Base-by-base conservation (phyloP, 2,797 vertebrate species). In the Ataeniobius toweri region DNA sequence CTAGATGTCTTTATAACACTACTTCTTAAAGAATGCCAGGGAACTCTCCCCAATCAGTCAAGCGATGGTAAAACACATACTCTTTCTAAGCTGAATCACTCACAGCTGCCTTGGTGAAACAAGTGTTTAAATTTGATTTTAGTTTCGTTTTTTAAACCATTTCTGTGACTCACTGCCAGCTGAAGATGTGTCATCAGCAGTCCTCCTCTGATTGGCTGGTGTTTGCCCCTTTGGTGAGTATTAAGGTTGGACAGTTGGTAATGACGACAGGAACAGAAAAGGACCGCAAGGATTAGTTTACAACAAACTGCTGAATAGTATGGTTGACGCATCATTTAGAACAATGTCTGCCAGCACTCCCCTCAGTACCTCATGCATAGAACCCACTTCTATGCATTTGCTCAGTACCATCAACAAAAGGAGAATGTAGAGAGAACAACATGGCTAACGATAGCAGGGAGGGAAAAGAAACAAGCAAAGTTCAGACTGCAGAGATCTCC, bases 401-500 rank as follows among this genome's bases (percentile, higher is more conserved):
- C 31, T 24, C 63, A 14, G 24, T 68, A 41, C 39, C 41, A 13
- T 12, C n/a, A 46, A 68, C 13, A 68, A 46, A n/a, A 46, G 36
- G 41, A 13, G 10, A 46, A n/a, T 13, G 41, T 16, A 68, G 39
- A n/a, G 39, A 68, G 39, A 68, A 44, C 41, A 46, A 24, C 41
- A n/a, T n/a, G 24, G 36, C 67, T 46, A 69, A 69, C 14, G n/a
- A 69, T 69, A 46, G 41, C 67, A 69, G 41, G 65, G 39, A 68
- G 6, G 39, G 22, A 41, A 10, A 58, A 58, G 56, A 12, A 58
- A 58, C 9, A 26, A 44, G 44, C 41, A 13, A 22, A 24, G 22
- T 24, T 12, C 22, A n/a, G 39, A 46, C 65, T 44, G 22, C 1
- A 16, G 36, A 67, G 22, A 8, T 67, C 8, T n/a, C 20, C 12